Base-by-base conservation (phyloP, 2,113 vertebrate species). In the Uropsilus gracilis region DNA sequence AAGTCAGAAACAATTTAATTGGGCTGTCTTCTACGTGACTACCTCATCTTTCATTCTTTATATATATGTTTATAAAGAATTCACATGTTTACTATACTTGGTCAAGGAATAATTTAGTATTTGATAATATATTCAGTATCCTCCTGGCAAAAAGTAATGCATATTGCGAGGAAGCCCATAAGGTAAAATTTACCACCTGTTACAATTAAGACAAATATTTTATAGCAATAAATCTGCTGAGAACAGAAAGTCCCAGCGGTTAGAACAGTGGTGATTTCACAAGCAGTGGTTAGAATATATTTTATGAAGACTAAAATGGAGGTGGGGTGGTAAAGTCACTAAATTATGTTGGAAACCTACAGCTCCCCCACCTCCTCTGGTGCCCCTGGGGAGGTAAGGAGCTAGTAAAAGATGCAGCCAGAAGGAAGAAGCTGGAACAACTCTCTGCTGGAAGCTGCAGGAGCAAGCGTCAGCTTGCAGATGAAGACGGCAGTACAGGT, bases 201-300 rank as follows among this genome's bases (percentile, higher is more conserved):
- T 94, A 71, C 76, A 80, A 95, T 88, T 42, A 88, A 90, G 81
- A 80, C 68, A 91, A 93, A 81, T 90, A 82, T 90, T 89, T 95
- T 90, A 92, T 61, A 89, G 71, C 71, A 86, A 84, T 84, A 66
- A 81, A 77, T 91, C 34, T 95, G 78, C 55, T 44, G 18, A 64
- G 71, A 72, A 90, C 76, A 90, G 71, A 66, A 95, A 97, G 87
- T 90, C 59, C 75, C 46, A 68, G 85, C 68, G 88, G 85, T 59
- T 61, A 91, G 73, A 53, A 69, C 39, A 50, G 75, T 59, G 55
- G 61, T 57, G 59, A 91, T 57, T 46, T 57, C 83, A 89, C 86
- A 71, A 91, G 73, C 64, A 75, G 42, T 14, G 34, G 80, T 76
- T 76, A 48, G 88, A 84, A 78, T 44, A 63, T 48, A 77, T 87